These are phyloP conservation scores for Sinhomidia bicolor DNA, from an alignment of 2,888 invertebrate species.

Conservation along the genomic window DNA sequence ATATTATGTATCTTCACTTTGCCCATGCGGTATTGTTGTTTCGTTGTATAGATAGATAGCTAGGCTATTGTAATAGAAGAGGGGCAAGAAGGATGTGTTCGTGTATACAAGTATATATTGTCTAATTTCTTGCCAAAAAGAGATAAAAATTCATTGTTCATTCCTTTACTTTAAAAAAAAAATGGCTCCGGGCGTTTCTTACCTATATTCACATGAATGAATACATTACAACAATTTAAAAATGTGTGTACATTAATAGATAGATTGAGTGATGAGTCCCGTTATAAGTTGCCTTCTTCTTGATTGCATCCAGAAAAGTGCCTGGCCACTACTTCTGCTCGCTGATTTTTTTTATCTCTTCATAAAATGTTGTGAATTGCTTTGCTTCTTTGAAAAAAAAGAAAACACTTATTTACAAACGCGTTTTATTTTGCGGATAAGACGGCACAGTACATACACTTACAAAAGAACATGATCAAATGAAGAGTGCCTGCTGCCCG, in stretches of 20 bases:
- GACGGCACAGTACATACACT: too few relatives aligned
- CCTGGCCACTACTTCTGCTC: neutral
- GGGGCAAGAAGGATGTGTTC: too few relatives aligned
- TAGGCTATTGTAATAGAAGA: too few relatives aligned
- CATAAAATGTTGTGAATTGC: neutral
- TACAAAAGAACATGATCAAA: too few relatives aligned
- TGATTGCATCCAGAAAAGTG: slow-evolving; percentile 42
- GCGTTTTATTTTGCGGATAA: too few relatives aligned
- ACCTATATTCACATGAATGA: neutral
- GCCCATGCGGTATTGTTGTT: too few relatives aligned
- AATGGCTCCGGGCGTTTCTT: slow-evolving; percentile 34
- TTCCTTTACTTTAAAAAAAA: slow-evolving; percentile 20
- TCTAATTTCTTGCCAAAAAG: slow-evolving; percentile 28
- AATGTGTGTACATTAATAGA: neutral
- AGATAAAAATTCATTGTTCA: slow-evolving; percentile 7
- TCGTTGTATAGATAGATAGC: too few relatives aligned
- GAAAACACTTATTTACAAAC: too few relatives aligned
- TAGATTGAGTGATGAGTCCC: neutral
- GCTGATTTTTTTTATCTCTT: neutral
- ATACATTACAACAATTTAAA: neutral
- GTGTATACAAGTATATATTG: neutral
- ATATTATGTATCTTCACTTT: too few relatives aligned
- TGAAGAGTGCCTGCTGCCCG: too few relatives aligned
- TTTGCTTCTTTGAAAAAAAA: neutral
- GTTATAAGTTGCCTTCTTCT: neutral